Conservation (phyloP, 2,113 vertebrate species). For the Hiodon alosoides region DNA sequence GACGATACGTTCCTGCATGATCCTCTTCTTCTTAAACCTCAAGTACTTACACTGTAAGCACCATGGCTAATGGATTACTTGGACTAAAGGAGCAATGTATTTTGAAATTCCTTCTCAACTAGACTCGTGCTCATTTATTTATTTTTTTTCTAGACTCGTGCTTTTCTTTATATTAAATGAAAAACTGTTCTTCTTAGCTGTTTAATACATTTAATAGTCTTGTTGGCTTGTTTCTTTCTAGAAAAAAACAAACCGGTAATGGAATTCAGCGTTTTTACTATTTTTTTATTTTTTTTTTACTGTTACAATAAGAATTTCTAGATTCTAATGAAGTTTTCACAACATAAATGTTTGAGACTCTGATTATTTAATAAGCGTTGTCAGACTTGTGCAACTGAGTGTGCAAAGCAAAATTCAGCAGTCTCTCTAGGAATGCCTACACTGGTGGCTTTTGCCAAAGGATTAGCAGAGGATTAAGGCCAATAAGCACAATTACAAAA, state of each 20-base stretch:
- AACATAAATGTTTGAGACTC: neutral
- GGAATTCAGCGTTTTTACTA: too few species aligned
- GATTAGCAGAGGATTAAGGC: constrained; percentile 62
- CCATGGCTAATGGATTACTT: constrained; percentile 50
- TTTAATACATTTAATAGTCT: constrained; percentile 33
- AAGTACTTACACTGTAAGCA: constrained; percentile 34
- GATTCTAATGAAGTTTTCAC: neutral
- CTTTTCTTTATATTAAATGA: constrained; percentile 34
- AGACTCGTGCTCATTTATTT: constrained; percentile 30
- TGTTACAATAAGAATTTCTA: too few species aligned
- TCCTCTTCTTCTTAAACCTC: constrained; percentile 42
- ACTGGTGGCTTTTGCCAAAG: constrained; percentile 39
- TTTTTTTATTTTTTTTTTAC: too few species aligned
- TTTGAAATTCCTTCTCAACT: constrained; percentile 46
- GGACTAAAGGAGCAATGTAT: constrained; percentile 52
- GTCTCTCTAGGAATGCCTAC: constrained; percentile 44
- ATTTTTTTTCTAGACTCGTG: neutral
- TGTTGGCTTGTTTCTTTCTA: constrained; percentile 18
- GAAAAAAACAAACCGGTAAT: too few species aligned
- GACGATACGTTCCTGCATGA: constrained; percentile 35
- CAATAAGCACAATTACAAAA: constrained; percentile 57
- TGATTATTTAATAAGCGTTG: neutral
- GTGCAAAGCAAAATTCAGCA: constrained; percentile 19
- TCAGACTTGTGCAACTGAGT: neutral
- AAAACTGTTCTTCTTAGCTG: constrained; percentile 46